A percentile compares a stretch with the other conserved stretches of the same genome.
phyloP scores from a whole-genome alignment of 2,113 vertebrate species.

The Alethe diademata region DNA sequence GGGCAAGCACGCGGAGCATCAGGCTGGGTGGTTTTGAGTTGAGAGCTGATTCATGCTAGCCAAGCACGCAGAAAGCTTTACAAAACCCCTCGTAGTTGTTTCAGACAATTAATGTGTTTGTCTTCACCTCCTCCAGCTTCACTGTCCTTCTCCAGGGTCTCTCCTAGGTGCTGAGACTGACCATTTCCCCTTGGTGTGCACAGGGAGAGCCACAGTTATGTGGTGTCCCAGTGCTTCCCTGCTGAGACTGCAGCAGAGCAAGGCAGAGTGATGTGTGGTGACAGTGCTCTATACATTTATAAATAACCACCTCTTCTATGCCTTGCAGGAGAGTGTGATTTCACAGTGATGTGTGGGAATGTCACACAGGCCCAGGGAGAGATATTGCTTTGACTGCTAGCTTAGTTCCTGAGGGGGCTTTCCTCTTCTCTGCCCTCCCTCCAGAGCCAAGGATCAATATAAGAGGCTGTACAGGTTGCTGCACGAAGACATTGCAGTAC shows the following conservation, averaged over 20 bases:
- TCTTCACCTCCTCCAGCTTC: background rate
- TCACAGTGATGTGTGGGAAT: constrained; percentile 19
- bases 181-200: background rate
- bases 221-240: background rate
- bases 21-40: background rate
- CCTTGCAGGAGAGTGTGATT: constrained; percentile 38
- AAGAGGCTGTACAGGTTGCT: background rate
- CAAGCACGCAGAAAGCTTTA: background rate
- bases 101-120: background rate
- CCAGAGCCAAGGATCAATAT: background rate
- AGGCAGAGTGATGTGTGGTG: constrained; percentile 12
- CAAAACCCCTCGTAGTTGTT: background rate
- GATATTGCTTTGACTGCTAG: background rate
- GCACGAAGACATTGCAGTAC: background rate
- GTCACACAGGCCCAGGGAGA: constrained; percentile 15
- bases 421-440: background rate
- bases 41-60: background rate
- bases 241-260: background rate
- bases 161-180: background rate
- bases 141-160: background rate
- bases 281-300: constrained; percentile 18
- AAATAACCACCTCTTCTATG: constrained; percentile 40
- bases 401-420: background rate
- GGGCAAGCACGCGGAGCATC: background rate
- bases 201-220: background rate